phyloP scores from a whole-genome alignment of 2,113 vertebrate species.

The Gavia stellata region DNA sequence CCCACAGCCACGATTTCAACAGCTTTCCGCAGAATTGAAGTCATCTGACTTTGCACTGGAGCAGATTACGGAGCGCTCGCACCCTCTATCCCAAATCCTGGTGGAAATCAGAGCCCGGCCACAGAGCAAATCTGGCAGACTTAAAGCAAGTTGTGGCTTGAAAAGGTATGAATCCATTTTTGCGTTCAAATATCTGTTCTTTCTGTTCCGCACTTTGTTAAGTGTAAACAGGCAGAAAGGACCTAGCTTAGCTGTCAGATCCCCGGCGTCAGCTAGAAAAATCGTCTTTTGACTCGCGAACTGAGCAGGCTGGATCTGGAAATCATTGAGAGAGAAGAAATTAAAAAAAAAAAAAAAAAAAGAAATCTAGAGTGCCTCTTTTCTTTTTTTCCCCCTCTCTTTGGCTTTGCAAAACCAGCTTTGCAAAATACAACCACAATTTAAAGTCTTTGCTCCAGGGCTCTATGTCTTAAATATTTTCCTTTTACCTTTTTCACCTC shows the following conservation, averaged over 20 bases:
- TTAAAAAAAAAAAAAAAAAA: not conserved
- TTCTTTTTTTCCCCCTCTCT: not conserved
- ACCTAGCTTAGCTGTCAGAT: not conserved
- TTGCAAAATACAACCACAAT: not conserved
- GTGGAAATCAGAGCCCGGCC: not conserved
- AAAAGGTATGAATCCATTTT: too few relatives aligned
- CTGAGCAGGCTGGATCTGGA: not conserved
- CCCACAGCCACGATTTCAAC: not conserved
- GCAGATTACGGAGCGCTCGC: accelerated
- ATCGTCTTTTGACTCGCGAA: not conserved
- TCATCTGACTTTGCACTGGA: not conserved
- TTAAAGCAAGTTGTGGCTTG: not conserved
- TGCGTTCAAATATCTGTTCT: not conserved
- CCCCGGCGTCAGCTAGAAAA: slow-evolving; percentile 13
- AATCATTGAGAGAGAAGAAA: not conserved
- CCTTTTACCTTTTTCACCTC: slow-evolving; percentile 75
- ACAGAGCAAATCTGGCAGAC: not conserved
- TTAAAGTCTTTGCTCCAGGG: not conserved
- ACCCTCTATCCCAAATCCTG: not conserved
- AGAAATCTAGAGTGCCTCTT: not conserved
- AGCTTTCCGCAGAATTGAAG: not conserved
- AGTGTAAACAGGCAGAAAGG: not conserved
- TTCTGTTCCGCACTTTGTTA: not conserved
- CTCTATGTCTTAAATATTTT: accelerated
- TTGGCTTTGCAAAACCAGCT: not conserved